Evolutionary conservation across 2,888 invertebrate genomes (phyloP).

Genomic region (Andrena bucephala): DNA sequence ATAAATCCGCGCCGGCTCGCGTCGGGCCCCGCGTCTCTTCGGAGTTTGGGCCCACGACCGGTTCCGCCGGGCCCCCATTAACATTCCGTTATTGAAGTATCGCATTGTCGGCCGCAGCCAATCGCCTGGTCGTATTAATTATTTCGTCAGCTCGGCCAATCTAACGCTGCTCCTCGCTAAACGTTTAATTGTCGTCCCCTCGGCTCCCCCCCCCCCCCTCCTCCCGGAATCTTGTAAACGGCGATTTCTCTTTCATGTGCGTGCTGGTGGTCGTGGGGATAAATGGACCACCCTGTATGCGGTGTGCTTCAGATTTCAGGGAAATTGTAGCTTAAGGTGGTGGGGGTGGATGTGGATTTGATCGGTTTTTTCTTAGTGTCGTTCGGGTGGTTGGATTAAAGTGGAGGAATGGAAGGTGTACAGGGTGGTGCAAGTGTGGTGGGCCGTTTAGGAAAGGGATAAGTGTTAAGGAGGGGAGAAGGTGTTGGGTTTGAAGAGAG

Average conservation of each 20-base stretch:
- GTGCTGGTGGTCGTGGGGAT: neutral
- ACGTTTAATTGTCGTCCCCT: neutral
- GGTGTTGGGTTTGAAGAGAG: neutral
- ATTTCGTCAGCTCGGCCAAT: constrained; percentile 40
- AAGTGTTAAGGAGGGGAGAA: too few species aligned
- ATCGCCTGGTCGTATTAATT: constrained; percentile 39
- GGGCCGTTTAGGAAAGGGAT: neutral
- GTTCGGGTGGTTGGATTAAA: neutral
- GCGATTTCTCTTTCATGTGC: constrained; percentile 17
- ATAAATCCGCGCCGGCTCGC: constrained; percentile 47
- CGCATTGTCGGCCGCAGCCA: constrained; percentile 47
- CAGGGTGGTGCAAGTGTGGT: neutral
- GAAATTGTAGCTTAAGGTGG: neutral
- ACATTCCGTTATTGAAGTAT: constrained; percentile 61
- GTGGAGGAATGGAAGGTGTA: neutral
- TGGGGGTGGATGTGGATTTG: neutral
- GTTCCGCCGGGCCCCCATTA: constrained; percentile 58
- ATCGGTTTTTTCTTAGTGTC: neutral
- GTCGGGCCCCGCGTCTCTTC: neutral
- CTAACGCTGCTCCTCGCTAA: neutral
- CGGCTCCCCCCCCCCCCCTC: neutral
- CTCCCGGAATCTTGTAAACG: constrained; percentile 1
- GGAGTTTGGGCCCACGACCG: constrained; percentile 33
- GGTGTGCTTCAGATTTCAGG: neutral
- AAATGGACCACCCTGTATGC: neutral